Evolutionary conservation across 2,888 invertebrate species (phyloP), one percentile per base, ranked within the genome.

Genomic region (Sturmia bella): DNA sequence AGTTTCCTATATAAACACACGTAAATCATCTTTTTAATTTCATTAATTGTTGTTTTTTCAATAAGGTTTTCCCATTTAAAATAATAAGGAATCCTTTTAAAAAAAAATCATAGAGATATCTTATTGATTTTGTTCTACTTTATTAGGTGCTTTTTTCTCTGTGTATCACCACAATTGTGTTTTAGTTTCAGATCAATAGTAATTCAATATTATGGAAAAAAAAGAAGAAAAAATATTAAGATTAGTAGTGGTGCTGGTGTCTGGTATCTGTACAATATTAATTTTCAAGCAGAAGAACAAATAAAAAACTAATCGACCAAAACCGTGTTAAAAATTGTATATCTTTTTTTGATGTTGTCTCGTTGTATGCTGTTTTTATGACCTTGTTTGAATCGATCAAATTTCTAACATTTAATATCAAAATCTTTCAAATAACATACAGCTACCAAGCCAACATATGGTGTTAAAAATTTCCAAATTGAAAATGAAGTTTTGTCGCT

Each of bases 271-370:
- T 17, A 57, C 37, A 27, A 66, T 78, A 74, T 82, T 73, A 45
- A 70, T 74, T 74, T 78, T 39, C 37, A 54, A 69, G 68, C 59
- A 52, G 27, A 24, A 41, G 32, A 76, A 24, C 32, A 59, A 66
- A 78, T 9, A 61, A 75, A 76, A 63, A 41, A 24, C 37, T 66
- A 66, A 79, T 79, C 52, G 72, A 73, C 66, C 72, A 48, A 66
- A 73, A 59, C 59, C 11, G 59, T 73, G 66, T 43, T 54, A 68
- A 79, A 57, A 39, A 37, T 63, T 15, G 50, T 72, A 32, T 57
- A 39, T 32, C 48, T n/a, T 15, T 37, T 41, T 37, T 19, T 13
- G 27, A 45, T 24, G 19, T 11, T 56, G 32, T 43, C 45, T 27
- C 37, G 21, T 19, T 70, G 27, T 56, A 24, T 64, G 54, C 3